Conservation (phyloP, 1,140 invertebrate genomes). For the Ectropis grisescens region DNA sequence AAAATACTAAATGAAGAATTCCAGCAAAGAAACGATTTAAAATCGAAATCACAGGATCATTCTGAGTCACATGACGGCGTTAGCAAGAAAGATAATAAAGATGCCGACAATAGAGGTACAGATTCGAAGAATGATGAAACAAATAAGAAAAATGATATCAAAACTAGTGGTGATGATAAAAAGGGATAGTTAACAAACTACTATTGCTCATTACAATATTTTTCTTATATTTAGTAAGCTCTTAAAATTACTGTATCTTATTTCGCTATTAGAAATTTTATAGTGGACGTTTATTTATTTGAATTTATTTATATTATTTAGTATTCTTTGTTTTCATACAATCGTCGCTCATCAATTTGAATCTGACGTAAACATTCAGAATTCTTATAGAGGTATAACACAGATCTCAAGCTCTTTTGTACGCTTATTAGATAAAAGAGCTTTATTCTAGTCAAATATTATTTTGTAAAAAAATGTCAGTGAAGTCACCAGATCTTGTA, state of each 20-base stretch:
- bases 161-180: conserved; percentile 25
- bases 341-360: no score
- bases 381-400: no score
- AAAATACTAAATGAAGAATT: conserved; percentile 54
- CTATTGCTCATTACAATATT: no score
- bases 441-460: conserved; percentile 45
- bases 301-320: conserved; percentile 32
- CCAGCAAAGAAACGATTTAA: conserved; percentile 39
- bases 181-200: no score
- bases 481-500: conserved; percentile 55
- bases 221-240: no score
- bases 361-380: no score
- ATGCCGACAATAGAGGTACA: conserved; percentile 16
- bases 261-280: conserved; percentile 20
- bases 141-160: conserved; percentile 28
- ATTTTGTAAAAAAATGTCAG: conserved; percentile 54
- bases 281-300: conserved; percentile 25
- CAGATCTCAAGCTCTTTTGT: no score
- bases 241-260: no score
- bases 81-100: conserved; percentile 36
- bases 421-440: no score
- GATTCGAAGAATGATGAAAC: conserved; percentile 24
- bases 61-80: conserved; percentile 13
- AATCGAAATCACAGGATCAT: conserved; percentile 28
- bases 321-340: no score